phyloP scores from a whole-genome alignment of 2,797 vertebrate genomes.

The Capromys pilorides region DNA sequence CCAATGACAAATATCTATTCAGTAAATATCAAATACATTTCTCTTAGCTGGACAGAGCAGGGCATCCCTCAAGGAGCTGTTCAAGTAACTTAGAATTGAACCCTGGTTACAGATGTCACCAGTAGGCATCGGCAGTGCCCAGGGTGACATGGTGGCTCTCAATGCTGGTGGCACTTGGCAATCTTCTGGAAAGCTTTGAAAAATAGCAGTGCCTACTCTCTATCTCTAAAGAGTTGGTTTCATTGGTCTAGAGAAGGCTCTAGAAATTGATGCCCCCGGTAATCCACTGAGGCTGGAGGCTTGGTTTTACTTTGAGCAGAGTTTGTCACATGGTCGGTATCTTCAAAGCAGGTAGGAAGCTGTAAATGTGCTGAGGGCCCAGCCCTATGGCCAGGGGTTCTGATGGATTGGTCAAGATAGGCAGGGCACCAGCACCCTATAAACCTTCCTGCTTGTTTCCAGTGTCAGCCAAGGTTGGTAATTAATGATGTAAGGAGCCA shows the following conservation, averaged over 20 bases:
- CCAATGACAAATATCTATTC: background rate
- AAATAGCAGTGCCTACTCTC: background rate
- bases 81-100: background rate
- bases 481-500: background rate
- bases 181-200: background rate
- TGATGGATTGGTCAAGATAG: background rate
- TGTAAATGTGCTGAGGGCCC: background rate
- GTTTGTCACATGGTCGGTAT: background rate
- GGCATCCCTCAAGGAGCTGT: background rate
- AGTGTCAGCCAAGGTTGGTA: background rate
- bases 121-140: background rate
- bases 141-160: background rate
- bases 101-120: background rate
- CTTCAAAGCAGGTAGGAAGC: background rate
- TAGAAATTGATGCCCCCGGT: background rate
- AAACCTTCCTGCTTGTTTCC: background rate
- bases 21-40: background rate
- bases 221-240: background rate
- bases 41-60: constrained; percentile 17
- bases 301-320: background rate
- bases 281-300: background rate
- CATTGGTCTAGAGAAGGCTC: background rate
- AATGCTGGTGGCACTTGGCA: background rate
- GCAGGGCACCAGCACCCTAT: background rate
- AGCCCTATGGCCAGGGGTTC: background rate